Conservation (phyloP, 2,113 vertebrate genomes). For the Scartelaos histophorus region DNA sequence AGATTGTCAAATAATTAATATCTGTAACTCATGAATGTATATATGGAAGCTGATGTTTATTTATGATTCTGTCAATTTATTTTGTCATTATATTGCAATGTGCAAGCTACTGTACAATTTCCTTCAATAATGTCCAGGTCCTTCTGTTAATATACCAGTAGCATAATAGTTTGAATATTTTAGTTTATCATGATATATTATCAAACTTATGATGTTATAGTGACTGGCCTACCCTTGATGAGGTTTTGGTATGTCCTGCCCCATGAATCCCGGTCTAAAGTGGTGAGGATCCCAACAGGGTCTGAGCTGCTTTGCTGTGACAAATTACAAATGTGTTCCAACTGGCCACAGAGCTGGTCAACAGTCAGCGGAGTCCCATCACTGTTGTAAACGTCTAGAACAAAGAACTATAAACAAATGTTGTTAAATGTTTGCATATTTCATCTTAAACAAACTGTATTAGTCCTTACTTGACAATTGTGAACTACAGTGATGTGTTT, state of each 20-base stretch:
- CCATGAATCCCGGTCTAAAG: constrained; percentile 91
- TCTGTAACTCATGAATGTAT: too few relatives aligned
- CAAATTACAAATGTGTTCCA: constrained; percentile 90
- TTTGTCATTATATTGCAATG: too few relatives aligned
- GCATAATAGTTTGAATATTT: too few relatives aligned
- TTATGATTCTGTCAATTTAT: too few relatives aligned
- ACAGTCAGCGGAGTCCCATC: constrained; percentile 84
- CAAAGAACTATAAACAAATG: constrained; percentile 83
- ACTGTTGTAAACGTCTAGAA: constrained; percentile 88
- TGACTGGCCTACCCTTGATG: constrained; percentile 80
- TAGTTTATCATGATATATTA: too few relatives aligned
- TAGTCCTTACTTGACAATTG: constrained; percentile 86
- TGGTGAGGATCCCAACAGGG: constrained; percentile 92
- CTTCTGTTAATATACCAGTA: too few relatives aligned
- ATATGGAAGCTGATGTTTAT: too few relatives aligned
- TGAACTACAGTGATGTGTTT: constrained; percentile 91
- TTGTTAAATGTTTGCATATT: neutral
- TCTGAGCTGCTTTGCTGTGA: constrained; percentile 83
- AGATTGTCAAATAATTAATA: too few relatives aligned
- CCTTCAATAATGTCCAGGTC: too few relatives aligned
- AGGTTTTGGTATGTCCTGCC: constrained; percentile 88
- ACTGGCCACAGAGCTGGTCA: constrained; percentile 87
- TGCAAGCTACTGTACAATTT: too few relatives aligned
- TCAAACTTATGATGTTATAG: neutral
- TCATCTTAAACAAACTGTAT: neutral